Base-by-base conservation (phyloP, 2,797 vertebrate genomes). In the Coluber constrictor region DNA sequence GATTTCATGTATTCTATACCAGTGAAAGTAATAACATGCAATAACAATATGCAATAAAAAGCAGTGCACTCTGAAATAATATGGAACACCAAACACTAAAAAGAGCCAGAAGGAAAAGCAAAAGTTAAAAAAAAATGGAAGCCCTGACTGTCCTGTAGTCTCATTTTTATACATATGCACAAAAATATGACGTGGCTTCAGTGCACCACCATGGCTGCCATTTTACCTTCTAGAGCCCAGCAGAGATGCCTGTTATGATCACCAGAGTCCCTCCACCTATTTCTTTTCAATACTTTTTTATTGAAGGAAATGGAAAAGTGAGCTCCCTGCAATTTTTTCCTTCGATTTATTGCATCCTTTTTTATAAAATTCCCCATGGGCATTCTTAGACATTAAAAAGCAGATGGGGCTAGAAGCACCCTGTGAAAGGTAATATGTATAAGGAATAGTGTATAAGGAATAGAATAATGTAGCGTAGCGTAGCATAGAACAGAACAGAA, bases 171-270 rank as follows among this genome's bases (percentile, higher is more conserved):
- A n/a, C 11, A 63, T 29, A 13, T 32, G 66, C n/a, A 70, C 66
- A 70, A 32, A 70, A 32, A n/a, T 5, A 12, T 4, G 27, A 9
- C 2, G 1, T 29, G 27, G 29, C 27, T n/a, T 66, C 13, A n/a
- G 2, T n/a, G 27, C 27, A 59, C 6, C 1, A 0, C 25, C 60
- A 61, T 32, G 63, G 29, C 63, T 32, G 1, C 29, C 5, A 2
- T 32, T 66, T 16, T 70, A 15, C 29, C 66, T 70, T 70, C 66
- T 16, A n/a, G 66, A n/a, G 27, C 13, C n/a, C 66, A 32, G n/a
- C 13, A 32, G 13, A 70, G 29, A 32, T 3, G 15, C n/a, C 66
- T 32, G n/a, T n/a, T n/a, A 6, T 15, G 11, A 29, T 29, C 29
- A 7, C n/a, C n/a, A 16, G n/a, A n/a, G 12, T 16, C 29, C 63